Conservation (phyloP, 2,888 invertebrate species). For the Acleris cristana region DNA sequence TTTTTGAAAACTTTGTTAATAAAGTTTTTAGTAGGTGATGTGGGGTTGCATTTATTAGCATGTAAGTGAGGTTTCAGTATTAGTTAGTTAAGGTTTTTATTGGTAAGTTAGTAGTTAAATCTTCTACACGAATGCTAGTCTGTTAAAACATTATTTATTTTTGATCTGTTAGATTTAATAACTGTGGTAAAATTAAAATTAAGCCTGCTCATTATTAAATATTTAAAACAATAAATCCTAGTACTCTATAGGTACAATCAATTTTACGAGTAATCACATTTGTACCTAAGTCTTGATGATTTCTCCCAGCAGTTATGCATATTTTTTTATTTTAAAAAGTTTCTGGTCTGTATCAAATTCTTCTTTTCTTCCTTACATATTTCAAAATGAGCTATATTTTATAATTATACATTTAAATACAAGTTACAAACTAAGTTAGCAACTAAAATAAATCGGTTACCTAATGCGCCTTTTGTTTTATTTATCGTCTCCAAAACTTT, state of each 20-base stretch:
- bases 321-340: no score
- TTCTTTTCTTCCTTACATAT: no score
- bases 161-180: conserved; percentile 26
- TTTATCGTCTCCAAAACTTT: conserved; percentile 17
- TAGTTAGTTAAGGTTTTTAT: conserved; percentile 22
- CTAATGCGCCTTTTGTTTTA: conserved; percentile 13
- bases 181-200: background rate
- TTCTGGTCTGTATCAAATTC: no score
- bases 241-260: no score
- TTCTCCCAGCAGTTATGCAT: no score
- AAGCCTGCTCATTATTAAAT: no score
- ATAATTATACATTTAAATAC: no score
- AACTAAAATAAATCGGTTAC: background rate
- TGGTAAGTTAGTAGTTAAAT: conserved; percentile 2
- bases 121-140: conserved; percentile 44
- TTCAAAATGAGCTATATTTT: no score
- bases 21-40: conserved; percentile 5
- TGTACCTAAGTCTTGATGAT: no score
- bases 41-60: conserved; percentile 41
- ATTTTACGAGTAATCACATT: no score
- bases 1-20: conserved; percentile 2
- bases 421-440: no score
- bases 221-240: no score
- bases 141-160: conserved; percentile 38
- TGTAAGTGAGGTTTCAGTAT: conserved; percentile 38